These are phyloP conservation scores for Rhinogobio ventralis DNA, from an alignment of 2,797 vertebrate species.

Conservation along the genomic window DNA sequence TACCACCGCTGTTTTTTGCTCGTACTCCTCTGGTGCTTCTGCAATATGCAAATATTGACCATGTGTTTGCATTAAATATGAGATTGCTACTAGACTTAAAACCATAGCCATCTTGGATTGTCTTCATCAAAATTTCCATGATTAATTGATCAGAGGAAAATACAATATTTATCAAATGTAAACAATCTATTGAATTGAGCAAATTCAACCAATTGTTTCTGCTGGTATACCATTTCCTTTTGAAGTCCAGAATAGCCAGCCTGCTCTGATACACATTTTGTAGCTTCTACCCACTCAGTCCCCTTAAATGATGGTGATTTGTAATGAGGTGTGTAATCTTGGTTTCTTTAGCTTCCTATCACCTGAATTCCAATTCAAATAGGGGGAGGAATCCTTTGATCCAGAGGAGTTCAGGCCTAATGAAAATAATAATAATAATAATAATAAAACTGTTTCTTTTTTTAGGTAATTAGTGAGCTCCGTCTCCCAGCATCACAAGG, in stretches of 20 bases:
- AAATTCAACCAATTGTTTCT: neutral
- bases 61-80: conserved; percentile 44
- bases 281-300: neutral
- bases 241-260: neutral
- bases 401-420: conserved; percentile 64
- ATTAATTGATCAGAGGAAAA: neutral
- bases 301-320: conserved; percentile 8
- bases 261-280: neutral
- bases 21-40: conserved; percentile 53
- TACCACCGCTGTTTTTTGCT: conserved; percentile 41
- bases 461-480: conserved; percentile 80
- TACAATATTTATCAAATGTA: neutral
- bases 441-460: conserved; percentile 70
- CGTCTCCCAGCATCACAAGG: conserved; percentile 75
- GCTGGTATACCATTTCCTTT: neutral
- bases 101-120: neutral
- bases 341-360: conserved; percentile 30
- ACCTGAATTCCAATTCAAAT: conserved; percentile 53
- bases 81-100: conserved; percentile 36
- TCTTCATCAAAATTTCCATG: neutral
- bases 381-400: conserved; percentile 57
- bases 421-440: conserved; percentile 48
- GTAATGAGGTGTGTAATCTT: conserved; percentile 4
- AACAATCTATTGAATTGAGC: neutral
- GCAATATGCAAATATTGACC: conserved; percentile 54